These are phyloP conservation scores for Sinocyclocheilus rhinocerous DNA, from an alignment of 2,113 vertebrate species.

Conservation along the genomic window DNA sequence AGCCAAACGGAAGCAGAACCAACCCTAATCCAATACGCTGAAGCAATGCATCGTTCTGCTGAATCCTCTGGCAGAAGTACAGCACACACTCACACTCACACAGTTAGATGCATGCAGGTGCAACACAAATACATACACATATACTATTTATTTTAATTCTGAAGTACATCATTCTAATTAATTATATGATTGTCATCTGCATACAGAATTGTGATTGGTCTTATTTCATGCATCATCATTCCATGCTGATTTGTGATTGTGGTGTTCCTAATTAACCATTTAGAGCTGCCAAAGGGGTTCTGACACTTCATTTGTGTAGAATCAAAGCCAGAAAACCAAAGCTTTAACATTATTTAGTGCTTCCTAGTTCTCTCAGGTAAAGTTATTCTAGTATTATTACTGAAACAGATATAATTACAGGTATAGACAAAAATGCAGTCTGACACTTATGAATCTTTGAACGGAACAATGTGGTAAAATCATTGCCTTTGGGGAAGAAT, in stretches of 20 bases:
- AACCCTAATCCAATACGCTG: constrained; percentile 62
- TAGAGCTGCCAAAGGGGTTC: not conserved
- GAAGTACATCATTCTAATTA: not conserved
- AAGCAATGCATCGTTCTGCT: constrained; percentile 60
- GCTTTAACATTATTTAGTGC: not conserved
- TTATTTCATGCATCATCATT: not conserved
- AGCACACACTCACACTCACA: constrained; percentile 35
- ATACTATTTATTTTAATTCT: not conserved
- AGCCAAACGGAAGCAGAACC: constrained; percentile 63
- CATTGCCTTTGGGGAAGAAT: not conserved
- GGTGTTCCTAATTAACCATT: not conserved
- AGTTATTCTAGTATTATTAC: not conserved
- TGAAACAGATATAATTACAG: not conserved
- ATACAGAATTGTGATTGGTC: not conserved
- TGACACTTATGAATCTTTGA: not conserved
- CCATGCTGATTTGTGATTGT: not conserved
- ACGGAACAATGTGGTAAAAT: constrained; percentile 8
- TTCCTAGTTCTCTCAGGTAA: not conserved
- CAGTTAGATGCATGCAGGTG: constrained; percentile 39
- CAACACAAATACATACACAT: not conserved
- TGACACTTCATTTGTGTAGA: not conserved
- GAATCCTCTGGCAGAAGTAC: constrained; percentile 60
- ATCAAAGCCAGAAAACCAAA: not conserved
- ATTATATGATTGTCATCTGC: not conserved
- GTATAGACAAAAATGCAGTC: constrained; percentile 3